Evolutionary conservation across 2,797 vertebrate genomes (phyloP).

Genomic region (Centropyge bicolor): DNA sequence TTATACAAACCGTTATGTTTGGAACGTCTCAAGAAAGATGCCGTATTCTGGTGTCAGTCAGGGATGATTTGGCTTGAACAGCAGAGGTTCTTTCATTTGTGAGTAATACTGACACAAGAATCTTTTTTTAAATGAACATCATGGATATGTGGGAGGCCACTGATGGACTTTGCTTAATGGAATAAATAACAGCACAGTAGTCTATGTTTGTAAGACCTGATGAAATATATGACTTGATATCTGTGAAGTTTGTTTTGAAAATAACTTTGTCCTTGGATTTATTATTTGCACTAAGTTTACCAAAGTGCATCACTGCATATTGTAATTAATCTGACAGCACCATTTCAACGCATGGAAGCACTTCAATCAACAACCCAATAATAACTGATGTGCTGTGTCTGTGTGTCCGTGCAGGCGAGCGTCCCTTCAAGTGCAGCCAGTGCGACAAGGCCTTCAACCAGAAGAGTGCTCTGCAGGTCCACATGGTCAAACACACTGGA

Average conservation of each 20-base stretch:
- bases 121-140: neutral
- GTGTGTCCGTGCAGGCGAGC: slow-evolving; percentile 87
- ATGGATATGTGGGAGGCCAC: neutral
- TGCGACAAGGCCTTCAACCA: slow-evolving; percentile 99
- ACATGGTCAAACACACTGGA: slow-evolving; percentile 98
- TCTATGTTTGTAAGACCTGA: neutral
- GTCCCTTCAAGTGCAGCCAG: slow-evolving; percentile 93
- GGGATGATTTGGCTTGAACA: neutral
- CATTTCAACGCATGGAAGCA: neutral
- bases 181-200: neutral
- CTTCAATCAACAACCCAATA: neutral
- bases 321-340: neutral
- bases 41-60: too few relatives aligned
- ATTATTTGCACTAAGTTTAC: neutral
- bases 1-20: too few relatives aligned
- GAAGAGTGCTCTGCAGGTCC: slow-evolving; percentile 98
- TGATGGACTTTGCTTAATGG: neutral
- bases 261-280: neutral
- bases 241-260: neutral
- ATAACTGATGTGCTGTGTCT: neutral
- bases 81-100: neutral
- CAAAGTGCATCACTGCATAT: neutral
- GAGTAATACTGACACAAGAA: neutral
- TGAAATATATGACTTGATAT: neutral
- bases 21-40: too few relatives aligned